Evolutionary conservation across 2,888 invertebrate species (phyloP).

Genomic region (Scaptodrosophila latifasciaeformis): DNA sequence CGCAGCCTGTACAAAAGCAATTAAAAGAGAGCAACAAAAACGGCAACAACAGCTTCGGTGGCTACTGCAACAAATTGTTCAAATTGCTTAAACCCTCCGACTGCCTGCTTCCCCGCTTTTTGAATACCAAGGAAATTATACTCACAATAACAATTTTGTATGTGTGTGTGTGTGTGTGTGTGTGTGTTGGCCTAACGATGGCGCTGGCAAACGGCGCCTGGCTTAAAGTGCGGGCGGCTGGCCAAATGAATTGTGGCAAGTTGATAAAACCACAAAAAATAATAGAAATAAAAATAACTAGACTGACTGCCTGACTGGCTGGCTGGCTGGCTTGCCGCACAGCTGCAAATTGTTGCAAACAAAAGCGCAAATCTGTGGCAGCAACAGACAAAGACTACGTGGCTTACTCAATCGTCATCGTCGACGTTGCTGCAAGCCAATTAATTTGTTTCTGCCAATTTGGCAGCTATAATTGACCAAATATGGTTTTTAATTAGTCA

Average conservation of each 20-base stretch:
- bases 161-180: conserved; percentile 1
- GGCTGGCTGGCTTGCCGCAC: conserved; percentile 15
- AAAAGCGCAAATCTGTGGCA: not conserved
- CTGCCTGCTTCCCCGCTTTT: no score
- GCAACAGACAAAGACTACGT: conserved; percentile 7
- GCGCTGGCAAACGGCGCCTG: not conserved
- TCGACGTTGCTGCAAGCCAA: conserved; percentile 39
- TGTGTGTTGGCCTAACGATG: conserved; percentile 24
- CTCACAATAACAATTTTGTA: not conserved
- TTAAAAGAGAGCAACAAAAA: conserved; percentile 38
- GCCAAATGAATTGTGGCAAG: conserved; percentile 22
- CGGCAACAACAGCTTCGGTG: conserved; percentile 41
- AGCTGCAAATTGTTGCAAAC: conserved; percentile 38
- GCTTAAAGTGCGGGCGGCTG: conserved; percentile 5
- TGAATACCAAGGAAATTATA: conserved; percentile 5
- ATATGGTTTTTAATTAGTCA: conserved; percentile 62
- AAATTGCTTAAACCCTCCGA: conserved; percentile 7
- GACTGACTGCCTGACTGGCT: no score
- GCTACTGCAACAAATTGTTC: conserved; percentile 52
- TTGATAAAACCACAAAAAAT: conserved; percentile 20
- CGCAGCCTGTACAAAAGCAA: conserved; percentile 39
- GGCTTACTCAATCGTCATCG: not conserved
- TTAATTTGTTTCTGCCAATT: conserved; percentile 56
- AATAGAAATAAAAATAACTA: conserved; percentile 7
- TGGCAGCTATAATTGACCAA: conserved; percentile 50